These are phyloP conservation scores for Hephaestus fuliginosus DNA, from an alignment of 2,797 vertebrate species.

Conservation along the genomic window DNA sequence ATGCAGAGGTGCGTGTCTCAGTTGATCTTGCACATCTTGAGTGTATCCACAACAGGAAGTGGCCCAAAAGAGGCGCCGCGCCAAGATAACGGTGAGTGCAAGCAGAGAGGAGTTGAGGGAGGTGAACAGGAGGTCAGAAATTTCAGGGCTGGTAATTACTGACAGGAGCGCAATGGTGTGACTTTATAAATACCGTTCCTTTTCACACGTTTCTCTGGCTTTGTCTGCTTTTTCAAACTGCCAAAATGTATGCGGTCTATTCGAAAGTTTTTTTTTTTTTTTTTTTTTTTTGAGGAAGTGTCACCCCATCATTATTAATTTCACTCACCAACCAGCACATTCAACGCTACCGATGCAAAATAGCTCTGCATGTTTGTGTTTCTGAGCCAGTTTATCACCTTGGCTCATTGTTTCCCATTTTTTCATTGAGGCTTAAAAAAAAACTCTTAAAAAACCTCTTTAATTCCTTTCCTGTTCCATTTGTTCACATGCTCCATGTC, in stretches of 20 bases:
- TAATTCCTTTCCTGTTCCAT: slow-evolving; percentile 29
- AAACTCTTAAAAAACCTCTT: slow-evolving; percentile 5
- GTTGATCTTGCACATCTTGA: slow-evolving; percentile 66
- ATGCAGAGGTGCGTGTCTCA: slow-evolving; percentile 53
- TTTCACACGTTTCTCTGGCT: slow-evolving; percentile 3
- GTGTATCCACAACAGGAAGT: slow-evolving; percentile 67
- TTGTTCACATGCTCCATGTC: slow-evolving; percentile 28
- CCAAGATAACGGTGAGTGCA: slow-evolving; percentile 50
- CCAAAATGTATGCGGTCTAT: slow-evolving; percentile 5
- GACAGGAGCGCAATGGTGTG: not conserved
- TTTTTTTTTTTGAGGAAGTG: not conserved
- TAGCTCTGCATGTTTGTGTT: slow-evolving; percentile 8
- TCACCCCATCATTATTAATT: slow-evolving; percentile 11
- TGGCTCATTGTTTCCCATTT: slow-evolving; percentile 32
- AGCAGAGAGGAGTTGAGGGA: slow-evolving; percentile 33
- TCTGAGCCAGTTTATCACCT: slow-evolving; percentile 20
- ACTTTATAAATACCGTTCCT: slow-evolving; percentile 17
- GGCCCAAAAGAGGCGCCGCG: slow-evolving; percentile 42
- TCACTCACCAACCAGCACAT: slow-evolving; percentile 6
- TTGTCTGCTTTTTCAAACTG: slow-evolving; percentile 9
- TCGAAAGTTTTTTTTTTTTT: not conserved
- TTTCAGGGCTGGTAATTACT: slow-evolving; percentile 35
- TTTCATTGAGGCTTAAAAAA: slow-evolving; percentile 16
- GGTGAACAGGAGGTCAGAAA: slow-evolving; percentile 63
- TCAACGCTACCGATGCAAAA: slow-evolving; percentile 17